Base-by-base conservation (phyloP, 2,888 invertebrate genomes). In the Oasisia sp. region DNA sequence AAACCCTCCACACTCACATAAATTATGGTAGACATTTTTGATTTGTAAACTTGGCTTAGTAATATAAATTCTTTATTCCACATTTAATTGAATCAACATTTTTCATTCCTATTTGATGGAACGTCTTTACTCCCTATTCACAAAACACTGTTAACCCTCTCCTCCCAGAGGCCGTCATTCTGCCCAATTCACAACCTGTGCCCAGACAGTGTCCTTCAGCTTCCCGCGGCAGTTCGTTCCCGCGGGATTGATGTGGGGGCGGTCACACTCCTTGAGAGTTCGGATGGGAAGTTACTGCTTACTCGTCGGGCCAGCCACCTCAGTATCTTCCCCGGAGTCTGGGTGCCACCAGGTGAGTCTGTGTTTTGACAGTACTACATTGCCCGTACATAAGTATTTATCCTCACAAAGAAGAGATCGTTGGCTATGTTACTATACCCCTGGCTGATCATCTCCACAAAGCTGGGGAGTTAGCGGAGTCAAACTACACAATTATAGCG, bases 291-390 rank as follows among this genome's bases (percentile, higher is more conserved):
- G 92, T 93, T 97, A n/a, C 94, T 97, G 27, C 94, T 97, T 91
- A 96, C 96, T 5, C 94, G 96, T 89, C 94, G 97, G 89, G 95
- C 96, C 4, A 93, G 94, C 32, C 96, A 96, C 92, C 95, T 97
- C 94, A 93, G 96, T 32, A 95, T 96, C 74, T 97, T 97, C 94
- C 97, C 97, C 11, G 95, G 96, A 12, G 95, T 96, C 8, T 97
- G 97, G 97, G 97, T 97, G 0, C 96, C 97, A 44, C 97, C 97
- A 93, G 96, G 93, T 91, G 90, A 44, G 92, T 38, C 14, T 38
- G 38, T 38, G 38, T 38, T 38, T 38, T 38, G 38, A 38, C 38
- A 1, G 38, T 38, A 38, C 38, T 38, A 38, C 38, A 38, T 38
- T 38, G 38, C 38, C 38, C 38, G 38, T 38, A 38, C 38, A 38